Evolutionary conservation across 2,113 vertebrate genomes (phyloP).

Genomic region (Rhinolophus ferrumequinum): DNA sequence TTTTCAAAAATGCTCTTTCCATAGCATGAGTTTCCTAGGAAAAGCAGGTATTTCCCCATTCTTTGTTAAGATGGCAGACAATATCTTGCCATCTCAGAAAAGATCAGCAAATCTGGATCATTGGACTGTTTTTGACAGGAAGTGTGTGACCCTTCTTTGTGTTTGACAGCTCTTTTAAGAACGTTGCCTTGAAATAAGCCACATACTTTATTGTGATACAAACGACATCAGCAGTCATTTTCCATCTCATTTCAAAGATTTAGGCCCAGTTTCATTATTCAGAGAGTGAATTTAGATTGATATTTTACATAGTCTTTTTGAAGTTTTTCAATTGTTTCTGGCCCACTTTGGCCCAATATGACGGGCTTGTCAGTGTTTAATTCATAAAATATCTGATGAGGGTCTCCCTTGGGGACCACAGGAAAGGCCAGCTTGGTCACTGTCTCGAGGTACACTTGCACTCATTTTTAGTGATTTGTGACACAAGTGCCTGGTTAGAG

Average conservation of each 20-base stretch:
- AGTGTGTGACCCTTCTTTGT: neutral
- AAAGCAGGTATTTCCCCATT: neutral
- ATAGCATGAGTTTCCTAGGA: neutral
- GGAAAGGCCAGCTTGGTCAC: neutral
- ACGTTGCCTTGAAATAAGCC: neutral
- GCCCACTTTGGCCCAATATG: slow-evolving; percentile 1
- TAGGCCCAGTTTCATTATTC: neutral
- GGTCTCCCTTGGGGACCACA: neutral
- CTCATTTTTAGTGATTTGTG: neutral
- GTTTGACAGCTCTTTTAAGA: neutral
- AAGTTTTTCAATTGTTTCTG: neutral
- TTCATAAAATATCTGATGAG: neutral
- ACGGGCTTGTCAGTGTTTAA: neutral
- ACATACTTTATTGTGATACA: neutral
- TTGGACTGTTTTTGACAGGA: neutral
- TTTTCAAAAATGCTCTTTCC: neutral
- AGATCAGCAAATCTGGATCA: neutral
- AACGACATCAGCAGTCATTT: neutral
- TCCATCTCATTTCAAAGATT: slow-evolving; percentile 21
- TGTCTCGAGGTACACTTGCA: neutral
- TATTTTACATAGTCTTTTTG: neutral
- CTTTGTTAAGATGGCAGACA: neutral
- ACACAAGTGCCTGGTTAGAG: neutral
- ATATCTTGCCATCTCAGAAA: neutral
- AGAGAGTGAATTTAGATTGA: neutral